Evolutionary conservation across 2,888 invertebrate genomes (phyloP).

Genomic region (Hymenopus coronatus): DNA sequence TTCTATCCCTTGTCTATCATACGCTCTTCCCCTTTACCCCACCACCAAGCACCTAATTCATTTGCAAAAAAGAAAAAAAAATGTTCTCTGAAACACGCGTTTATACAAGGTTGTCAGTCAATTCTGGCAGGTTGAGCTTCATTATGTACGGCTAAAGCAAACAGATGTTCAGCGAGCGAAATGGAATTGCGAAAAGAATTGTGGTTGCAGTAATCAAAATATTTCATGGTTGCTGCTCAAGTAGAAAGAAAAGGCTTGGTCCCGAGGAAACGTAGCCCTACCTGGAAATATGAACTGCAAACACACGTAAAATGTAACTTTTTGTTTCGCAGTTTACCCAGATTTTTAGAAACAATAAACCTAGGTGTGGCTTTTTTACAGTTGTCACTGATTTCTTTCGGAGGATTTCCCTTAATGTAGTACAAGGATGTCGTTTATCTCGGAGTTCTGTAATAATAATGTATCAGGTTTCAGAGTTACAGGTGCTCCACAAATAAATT

Average conservation of each 20-base stretch:
- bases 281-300: neutral
- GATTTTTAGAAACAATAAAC: neutral
- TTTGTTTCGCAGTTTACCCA: neutral
- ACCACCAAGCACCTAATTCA: neutral
- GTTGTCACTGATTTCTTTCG: too few relatives aligned
- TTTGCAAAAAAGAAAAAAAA: neutral
- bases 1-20: neutral
- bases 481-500: too few relatives aligned
- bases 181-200: neutral
- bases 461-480: too few relatives aligned
- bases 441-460: too few relatives aligned
- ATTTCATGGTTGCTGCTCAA: neutral
- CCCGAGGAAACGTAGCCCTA: neutral
- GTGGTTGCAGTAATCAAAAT: neutral
- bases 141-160: neutral
- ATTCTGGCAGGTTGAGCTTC: neutral
- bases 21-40: neutral
- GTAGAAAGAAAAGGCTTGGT: neutral
- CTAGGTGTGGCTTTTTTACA: too few relatives aligned
- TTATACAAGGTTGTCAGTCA: neutral
- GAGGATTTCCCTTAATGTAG: too few relatives aligned
- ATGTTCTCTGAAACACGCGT: neutral
- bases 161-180: neutral
- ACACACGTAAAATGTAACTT: neutral
- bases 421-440: too few relatives aligned